A percentile compares a stretch with the other conserved stretches of the same genome.
Conservation (phyloP, 2,888 invertebrate species). For the Cecidostiba fungosa region DNA sequence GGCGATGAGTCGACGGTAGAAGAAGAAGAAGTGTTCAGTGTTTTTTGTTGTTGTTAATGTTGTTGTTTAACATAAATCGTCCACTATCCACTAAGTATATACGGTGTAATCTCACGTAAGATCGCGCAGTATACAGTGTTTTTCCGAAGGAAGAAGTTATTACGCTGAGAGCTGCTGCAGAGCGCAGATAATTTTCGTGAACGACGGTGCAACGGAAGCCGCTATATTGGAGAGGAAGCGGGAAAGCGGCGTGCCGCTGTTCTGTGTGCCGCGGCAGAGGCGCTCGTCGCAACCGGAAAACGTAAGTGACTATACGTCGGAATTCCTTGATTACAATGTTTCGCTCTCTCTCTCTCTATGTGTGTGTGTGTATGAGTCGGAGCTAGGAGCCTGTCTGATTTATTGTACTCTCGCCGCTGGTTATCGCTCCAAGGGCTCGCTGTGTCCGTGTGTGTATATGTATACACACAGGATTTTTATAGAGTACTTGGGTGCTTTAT, state of each 20-base stretch:
- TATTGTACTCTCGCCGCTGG: not conserved
- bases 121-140: not conserved
- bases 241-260: conserved; percentile 82
- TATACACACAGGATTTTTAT: not conserved
- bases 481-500: not conserved
- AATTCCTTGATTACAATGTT: conserved; percentile 48
- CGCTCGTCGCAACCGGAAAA: conserved; percentile 83
- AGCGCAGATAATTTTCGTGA: conserved; percentile 20
- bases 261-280: conserved; percentile 84
- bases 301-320: conserved; percentile 77
- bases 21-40: conserved; percentile 13
- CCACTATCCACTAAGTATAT: not conserved
- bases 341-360: not conserved
- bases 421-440: not conserved
- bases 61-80: not conserved
- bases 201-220: conserved; percentile 67
- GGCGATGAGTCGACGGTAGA: not conserved
- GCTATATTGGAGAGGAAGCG: conserved; percentile 80
- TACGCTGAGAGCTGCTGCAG: not conserved
- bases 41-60: not conserved
- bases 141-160: not conserved
- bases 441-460: too few relatives aligned
- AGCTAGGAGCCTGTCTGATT: not conserved
- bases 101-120: not conserved
- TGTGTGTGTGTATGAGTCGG: not conserved